Evolutionary conservation across 2,797 vertebrate species (phyloP), one percentile per base, ranked within the genome.

Genomic region (Gadopsis marmoratus): DNA sequence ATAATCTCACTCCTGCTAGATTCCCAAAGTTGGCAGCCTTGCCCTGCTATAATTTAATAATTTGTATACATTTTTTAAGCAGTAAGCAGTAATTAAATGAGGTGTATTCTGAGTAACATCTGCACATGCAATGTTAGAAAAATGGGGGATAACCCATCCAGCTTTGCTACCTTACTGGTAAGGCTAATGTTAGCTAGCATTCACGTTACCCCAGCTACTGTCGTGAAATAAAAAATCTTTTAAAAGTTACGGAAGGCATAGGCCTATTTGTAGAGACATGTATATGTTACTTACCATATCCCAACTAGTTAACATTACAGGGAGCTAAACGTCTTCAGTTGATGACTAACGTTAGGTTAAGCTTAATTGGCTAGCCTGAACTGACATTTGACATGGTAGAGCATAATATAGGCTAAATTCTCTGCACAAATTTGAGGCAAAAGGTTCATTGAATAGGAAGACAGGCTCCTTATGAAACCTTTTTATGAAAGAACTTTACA

Each of bases 381-480:
- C 13, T 21, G n/a, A 51, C 31, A 47, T 12, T 26, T 31, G 26
- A 29, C 7, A 2, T 1, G 0, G 17, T 29, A 45, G 7, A 16
- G 55, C 13, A 11, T 50, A 2, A 37, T 53, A n/a, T 29, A 31
- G 37, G 13, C 1, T 53, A 47, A 45, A 23, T 67, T 63, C 70
- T 60, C 47, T 33, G 21, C 19, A 43, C 23, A 76, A 76, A 68
- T 68, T 1, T 16, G 26, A 37, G n/a, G 48, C 7, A 60, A 23
- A 76, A 16, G 17, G 21, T 53, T 73, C 41, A 78, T 83, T 56
- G 2, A 43, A 41, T 65, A 58, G 37, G 29, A 55, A 58, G 1
- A 61, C 75, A n/a, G 23, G 10, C 65, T 74, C 16, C 9, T 61
- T 10, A 43, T 14, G 74, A 21, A 74, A 67, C 50, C 37, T 61